Base-by-base conservation (phyloP, 2,113 vertebrate genomes). In the Embiotoca jacksoni region DNA sequence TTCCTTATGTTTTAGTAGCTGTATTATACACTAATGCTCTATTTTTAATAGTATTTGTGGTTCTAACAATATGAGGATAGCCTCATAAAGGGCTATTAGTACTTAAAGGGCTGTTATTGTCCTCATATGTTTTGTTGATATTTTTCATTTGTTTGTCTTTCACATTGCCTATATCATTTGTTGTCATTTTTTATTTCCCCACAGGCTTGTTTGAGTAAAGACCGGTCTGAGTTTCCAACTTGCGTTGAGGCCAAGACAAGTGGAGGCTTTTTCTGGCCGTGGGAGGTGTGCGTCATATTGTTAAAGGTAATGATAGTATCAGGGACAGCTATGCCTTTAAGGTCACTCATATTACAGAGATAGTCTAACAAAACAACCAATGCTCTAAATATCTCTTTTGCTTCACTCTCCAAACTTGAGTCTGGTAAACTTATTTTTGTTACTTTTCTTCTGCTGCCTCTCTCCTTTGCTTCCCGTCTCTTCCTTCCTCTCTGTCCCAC, bases 261-360 rank as follows among this genome's bases (percentile, higher is more conserved):
- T 15, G 1, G 47, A 50, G 31, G 2, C 88, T 71, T 53, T 23
- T 49, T 10, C 32, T 39, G 66, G 3, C 86, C 94, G 93, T 87
- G 92, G 94, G 88, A 94, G 4, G 94, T 96, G 70, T 16, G 76
- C 95, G 71, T 82, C 90, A 67, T 86, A 91, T 2, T 31, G 57
- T 89, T 94, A 79, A 95, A 94, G 80, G 90, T 93, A 68, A 94
- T 95, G 68, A 83, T 96, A 83, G 54, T 85, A 3, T 78, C 49
- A 94, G 88, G 55, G 91, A 95, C 53, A 93, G 88, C 68, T 90
- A 92, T 77, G 89, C 84, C 35, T 86, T 82, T 3, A 90, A 93
- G 1, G 75, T 71, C 14, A 69, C 84, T 70, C 91, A 14, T 54
- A 67, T 68, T 32, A 57, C 41, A 44, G 13, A 41, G 23, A 55